A percentile compares a stretch with the other conserved stretches of the same genome.
Conservation (phyloP, 2,797 vertebrate genomes). For the Luscinia luscinia region DNA sequence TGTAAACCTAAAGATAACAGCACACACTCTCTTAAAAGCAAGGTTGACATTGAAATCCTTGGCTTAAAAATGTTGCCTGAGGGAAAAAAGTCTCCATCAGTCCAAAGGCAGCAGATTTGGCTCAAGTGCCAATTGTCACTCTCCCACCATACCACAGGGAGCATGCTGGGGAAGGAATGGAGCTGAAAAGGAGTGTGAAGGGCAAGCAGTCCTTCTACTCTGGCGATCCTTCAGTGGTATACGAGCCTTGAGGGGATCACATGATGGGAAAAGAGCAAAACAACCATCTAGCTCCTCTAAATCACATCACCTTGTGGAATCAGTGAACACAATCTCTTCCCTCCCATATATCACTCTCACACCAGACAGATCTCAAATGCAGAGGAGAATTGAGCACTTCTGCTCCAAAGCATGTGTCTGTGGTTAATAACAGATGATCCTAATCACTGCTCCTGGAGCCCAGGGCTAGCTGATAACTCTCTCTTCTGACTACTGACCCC, state of each 20-base stretch:
- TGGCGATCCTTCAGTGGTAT: not conserved
- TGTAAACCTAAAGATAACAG: constrained; percentile 56
- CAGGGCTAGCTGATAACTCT: constrained; percentile 53
- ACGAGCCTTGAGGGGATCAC: constrained; percentile 25
- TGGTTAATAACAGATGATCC: constrained; percentile 55
- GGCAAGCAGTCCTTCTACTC: not conserved
- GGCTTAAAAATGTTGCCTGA: constrained; percentile 35
- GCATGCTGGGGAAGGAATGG: not conserved
- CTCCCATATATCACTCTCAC: constrained; percentile 50
- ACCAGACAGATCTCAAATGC: constrained; percentile 1
- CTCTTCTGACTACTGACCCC: constrained; percentile 30
- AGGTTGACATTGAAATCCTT: constrained; percentile 48
- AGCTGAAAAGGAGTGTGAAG: not conserved
- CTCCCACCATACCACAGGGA: not conserved
- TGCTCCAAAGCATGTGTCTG: constrained; percentile 14
- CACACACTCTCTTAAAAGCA: constrained; percentile 12
- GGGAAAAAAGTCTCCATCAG: constrained; percentile 5
- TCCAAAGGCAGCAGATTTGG: constrained; percentile 19
- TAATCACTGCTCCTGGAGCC: constrained; percentile 37
- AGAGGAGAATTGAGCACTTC: constrained; percentile 40
- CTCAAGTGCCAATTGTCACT: not conserved
- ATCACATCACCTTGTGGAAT: constrained; percentile 56
- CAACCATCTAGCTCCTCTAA: constrained; percentile 36
- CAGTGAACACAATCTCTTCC: constrained; percentile 45
- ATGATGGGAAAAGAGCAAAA: not conserved